These are phyloP conservation scores for Barypeithes pellucidus DNA, from an alignment of 2,888 invertebrate genomes.

Conservation along the genomic window DNA sequence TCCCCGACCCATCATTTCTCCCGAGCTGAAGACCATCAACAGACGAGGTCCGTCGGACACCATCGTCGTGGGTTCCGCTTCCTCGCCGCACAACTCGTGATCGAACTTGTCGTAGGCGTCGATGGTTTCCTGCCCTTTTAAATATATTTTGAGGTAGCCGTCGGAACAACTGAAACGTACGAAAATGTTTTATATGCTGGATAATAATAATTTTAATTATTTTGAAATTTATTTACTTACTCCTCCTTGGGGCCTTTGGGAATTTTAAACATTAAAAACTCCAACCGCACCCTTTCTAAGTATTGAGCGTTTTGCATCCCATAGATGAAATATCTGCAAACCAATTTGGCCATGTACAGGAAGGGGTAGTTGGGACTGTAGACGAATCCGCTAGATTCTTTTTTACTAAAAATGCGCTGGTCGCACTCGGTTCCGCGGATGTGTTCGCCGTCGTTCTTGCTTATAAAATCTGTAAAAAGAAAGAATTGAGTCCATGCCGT, in stretches of 20 bases:
- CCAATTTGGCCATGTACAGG: constrained; percentile 95
- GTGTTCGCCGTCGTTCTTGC: constrained; percentile 94
- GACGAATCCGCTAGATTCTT: constrained; percentile 93
- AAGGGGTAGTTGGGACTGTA: constrained; percentile 97
- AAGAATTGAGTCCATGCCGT: no score
- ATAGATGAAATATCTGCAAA: constrained; percentile 97
- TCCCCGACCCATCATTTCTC: constrained; percentile 90
- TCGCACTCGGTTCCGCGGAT: constrained; percentile 99
- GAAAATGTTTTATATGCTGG: no score
- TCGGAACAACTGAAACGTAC: constrained; percentile 82
- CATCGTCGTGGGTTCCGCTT: constrained; percentile 83
- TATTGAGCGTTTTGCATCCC: constrained; percentile 98
- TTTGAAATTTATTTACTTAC: constrained; percentile 74
- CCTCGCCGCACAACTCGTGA: constrained; percentile 91
- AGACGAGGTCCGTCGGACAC: constrained; percentile 94
- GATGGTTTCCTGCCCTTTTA: constrained; percentile 93
- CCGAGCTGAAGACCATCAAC: constrained; percentile 96
- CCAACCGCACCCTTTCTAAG: constrained; percentile 92
- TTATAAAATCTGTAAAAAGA: constrained; percentile 85
- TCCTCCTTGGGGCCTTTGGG: constrained; percentile 87
- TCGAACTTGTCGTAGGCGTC: constrained; percentile 96
- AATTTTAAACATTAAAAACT: constrained; percentile 92
- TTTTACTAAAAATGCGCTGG: constrained; percentile 95
- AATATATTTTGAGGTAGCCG: constrained; percentile 91
- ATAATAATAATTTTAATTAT: background rate